Conservation (phyloP, 2,888 invertebrate genomes). For the Xanthia togata region DNA sequence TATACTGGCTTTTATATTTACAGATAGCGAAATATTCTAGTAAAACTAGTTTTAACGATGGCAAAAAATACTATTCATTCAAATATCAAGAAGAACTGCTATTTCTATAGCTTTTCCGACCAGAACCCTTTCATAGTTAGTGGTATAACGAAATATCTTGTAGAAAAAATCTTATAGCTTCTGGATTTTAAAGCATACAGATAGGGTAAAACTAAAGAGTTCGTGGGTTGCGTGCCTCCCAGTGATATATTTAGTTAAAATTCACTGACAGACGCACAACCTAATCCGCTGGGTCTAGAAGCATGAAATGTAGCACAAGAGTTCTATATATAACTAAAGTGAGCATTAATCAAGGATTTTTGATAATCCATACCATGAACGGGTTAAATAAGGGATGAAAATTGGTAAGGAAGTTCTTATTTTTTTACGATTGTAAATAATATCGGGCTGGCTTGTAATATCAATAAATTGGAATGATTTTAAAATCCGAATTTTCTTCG, state of each 20-base stretch:
- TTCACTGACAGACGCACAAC: not conserved
- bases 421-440: not conserved
- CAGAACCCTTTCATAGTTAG: not conserved
- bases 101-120: not conserved
- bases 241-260: not conserved
- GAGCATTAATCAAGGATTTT: not conserved
- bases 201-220: not conserved
- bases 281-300: not conserved
- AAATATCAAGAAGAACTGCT: not conserved
- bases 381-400: not conserved
- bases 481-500: not conserved
- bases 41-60: not conserved
- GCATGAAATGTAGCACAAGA: not conserved
- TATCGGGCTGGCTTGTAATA: not conserved
- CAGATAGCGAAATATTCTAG: not conserved
- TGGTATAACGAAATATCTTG: not conserved
- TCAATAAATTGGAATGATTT: not conserved
- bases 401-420: not conserved
- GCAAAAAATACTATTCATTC: not conserved
- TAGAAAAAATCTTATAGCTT: not conserved
- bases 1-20: not conserved
- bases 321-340: not conserved
- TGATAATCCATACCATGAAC: not conserved
- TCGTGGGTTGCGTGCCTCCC: not conserved
- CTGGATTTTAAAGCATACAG: not conserved